Conservation (phyloP, 2,888 invertebrate species). For the Invenusta paracnida region DNA sequence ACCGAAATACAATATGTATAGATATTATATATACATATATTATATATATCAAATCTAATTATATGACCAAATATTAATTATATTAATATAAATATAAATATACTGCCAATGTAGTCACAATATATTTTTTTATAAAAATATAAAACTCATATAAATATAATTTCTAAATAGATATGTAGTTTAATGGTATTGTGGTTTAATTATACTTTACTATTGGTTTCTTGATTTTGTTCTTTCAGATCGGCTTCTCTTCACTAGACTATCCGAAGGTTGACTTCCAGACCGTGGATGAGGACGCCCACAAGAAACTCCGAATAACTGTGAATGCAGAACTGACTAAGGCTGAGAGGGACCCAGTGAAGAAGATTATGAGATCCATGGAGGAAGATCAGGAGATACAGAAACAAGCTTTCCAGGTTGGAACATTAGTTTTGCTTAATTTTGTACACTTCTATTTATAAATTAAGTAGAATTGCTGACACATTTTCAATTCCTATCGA, state of each 20-base stretch:
- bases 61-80: too few relatives aligned
- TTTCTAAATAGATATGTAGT: background rate
- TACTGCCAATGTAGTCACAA: too few relatives aligned
- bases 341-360: background rate
- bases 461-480: too few relatives aligned
- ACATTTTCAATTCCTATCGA: too few relatives aligned
- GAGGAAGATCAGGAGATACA: slow-evolving; percentile 45
- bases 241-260: slow-evolving; percentile 47
- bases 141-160: too few relatives aligned
- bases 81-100: too few relatives aligned
- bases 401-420: slow-evolving; percentile 42
- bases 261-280: slow-evolving; percentile 47
- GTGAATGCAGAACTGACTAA: background rate
- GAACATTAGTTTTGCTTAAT: background rate
- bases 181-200: background rate
- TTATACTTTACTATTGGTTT: background rate
- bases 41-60: too few relatives aligned
- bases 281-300: background rate
- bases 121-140: too few relatives aligned
- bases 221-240: slow-evolving; percentile 39
- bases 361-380: background rate
- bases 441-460: too few relatives aligned
- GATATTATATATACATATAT: too few relatives aligned
- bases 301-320: background rate
- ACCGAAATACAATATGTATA: too few relatives aligned